Base-by-base conservation (phyloP, 2,888 invertebrate genomes). In the Cordilura impudica region DNA sequence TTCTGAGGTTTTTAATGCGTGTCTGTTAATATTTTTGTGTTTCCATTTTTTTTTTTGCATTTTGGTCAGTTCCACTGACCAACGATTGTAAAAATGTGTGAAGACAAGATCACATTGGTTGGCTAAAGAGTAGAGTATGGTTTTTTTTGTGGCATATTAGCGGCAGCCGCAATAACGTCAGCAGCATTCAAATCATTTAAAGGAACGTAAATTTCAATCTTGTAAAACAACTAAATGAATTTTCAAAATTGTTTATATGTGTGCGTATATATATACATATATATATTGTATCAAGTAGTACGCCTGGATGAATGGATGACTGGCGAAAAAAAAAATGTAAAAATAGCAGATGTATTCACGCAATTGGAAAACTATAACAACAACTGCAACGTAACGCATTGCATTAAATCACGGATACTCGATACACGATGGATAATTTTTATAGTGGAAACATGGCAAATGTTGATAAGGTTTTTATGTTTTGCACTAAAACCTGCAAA, bases 71-170 rank as follows among this genome's bases (percentile, higher is more conserved):
- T 69, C n/a, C 39, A 56, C 69, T 69, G 56, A 49, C 49, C 61
- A 75, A 69, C 69, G 63, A 69, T 69, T 75, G 75, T 75, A 56
- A 69, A 75, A 79, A 75, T 79, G 75, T 79, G 79, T 67, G 79
- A 75, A 79, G 79, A 75, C 79, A 79, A 63, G 75, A 75, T 79
- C 75, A 75, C 71, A 75, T 75, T 54, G 71, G 73, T 45, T 66
- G 69, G 73, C 60, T 65, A 70, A 69, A 56, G 67, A 49, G 61
- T 67, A 53, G 31, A 53, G 66, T 35, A n/a, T 39, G 35, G 43
- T 39, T 23, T 58, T 21, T 43, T 51, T 58, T 67, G 54, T 69
- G 74, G 61, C 71, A 74, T 75, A 61, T 79, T 79, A 71, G 74
- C 39, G 61, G 74, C 70, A 60, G 65, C 65, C n/a, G 31, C 51